Evolutionary conservation across 2,113 vertebrate species (phyloP), one percentile per base, ranked within the genome.

Genomic region (Podarcis muralis): DNA sequence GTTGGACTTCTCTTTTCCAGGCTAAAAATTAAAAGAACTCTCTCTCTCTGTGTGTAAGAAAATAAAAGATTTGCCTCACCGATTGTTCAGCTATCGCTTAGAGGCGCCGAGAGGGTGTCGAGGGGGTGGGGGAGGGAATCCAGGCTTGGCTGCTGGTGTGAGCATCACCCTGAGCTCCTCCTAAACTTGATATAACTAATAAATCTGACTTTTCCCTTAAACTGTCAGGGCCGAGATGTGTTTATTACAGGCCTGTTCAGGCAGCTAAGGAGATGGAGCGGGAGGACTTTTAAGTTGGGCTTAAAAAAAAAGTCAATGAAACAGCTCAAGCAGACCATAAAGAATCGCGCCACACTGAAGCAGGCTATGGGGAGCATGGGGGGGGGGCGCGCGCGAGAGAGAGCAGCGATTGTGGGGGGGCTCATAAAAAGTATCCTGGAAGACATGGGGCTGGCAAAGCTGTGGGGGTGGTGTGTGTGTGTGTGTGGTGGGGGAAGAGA

Each of bases 201-300:
- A 96, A 95, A 94, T 84, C 88, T 84, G 32, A 88, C 84, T 93
- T 96, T 94, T 81, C 81, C 84, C 91, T 93, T 91, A 93, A 95
- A 94, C 93, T 97, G 95, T 96, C 96, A 96, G 86, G 48, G 83
- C 65, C 77, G 90, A 95, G 95, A 96, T 95, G 96, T 93, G 91
- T 96, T 97, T 97, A 96, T 97, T 94, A 94, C 37, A 81, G 80
- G 59, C 77, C 77, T 92, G 37, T 82, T n/a, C 87, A 86, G 37
- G 72, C 80, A 59, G 85, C 89, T 65, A 3, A 30, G 62, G 59
- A 86, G 88, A 90, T 90, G 89, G 92, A 1, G 9, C 53, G 66
- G 77, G 27, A 75, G n/a, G n/a, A 27, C 16, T 68, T 86, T 9
- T 48, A 32, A 71, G 71, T 23, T 30, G 22, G 25, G 18, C 4